Base-by-base conservation (phyloP, 2,797 vertebrate species). In the Rhinichthys osculus region DNA sequence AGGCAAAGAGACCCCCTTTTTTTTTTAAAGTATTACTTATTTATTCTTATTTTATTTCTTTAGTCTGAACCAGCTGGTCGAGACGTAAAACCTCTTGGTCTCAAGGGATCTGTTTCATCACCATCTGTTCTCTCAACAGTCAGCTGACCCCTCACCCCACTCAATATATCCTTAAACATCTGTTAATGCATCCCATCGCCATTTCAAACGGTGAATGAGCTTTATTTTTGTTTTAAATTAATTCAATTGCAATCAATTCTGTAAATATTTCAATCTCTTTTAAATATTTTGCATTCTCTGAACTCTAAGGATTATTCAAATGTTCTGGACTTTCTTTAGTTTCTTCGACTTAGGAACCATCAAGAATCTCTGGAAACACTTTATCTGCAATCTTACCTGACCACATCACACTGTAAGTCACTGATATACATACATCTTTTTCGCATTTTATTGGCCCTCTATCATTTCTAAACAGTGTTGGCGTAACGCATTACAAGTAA, bases 71-170 rank as follows among this genome's bases (percentile, higher is more conserved):
- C 92, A 87, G 86, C 90, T 91, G 89, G 64, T 44, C 78, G 77
- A 8, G 70, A 50, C n/a, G 0, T 52, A 85, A 81, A 88, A 64
- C 78, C 89, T 16, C 52, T 38, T 42, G 78, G 84, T 91, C 81
- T 80, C 86, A 7, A 23, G 92, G 91, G 92, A 92, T 92, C 85
- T 44, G 83, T 92, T 91, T 88, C 90, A 90, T 64, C 14, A 47
- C 92, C 93, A 95, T 94, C 93, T 93, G 93, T 88, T 90, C 76
- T 4, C 50, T 84, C 84, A 69, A 27, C 54, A 76, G 66, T 83
- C 72, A 52, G 33, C 72, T 62, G 87, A 92, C 90, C 93, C 92
- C 85, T 93, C 52, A 92, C 91, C 91, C 87, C 78, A 6, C 59
- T 40, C 71, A 50, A 23, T 59, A 5, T 82, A 44, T 62, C 72